A percentile compares a stretch with the other conserved stretches of the same genome.
Evolutionary conservation across 2,888 invertebrate species (phyloP).

Genomic region (Tanytarsus gracilentus): DNA sequence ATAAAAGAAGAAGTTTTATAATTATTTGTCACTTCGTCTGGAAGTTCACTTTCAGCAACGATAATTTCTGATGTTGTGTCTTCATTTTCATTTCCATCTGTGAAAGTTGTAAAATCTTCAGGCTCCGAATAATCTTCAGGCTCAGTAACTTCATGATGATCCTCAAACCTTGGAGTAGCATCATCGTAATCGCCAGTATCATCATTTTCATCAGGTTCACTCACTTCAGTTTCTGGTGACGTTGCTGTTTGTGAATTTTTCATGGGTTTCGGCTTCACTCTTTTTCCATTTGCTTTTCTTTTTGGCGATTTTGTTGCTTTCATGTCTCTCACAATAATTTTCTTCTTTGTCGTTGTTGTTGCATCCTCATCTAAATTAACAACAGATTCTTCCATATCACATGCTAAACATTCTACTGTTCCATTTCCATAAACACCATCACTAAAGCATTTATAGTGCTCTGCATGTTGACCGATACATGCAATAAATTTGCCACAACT

Average conservation of each 20-base stretch:
- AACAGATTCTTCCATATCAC: conserved; percentile 13
- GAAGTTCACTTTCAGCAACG: too few species aligned
- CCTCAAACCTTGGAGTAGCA: too few species aligned
- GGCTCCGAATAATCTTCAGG: too few species aligned
- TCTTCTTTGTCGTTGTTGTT: conserved; percentile 7
- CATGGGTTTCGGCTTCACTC: too few species aligned
- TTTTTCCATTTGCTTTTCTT: neutral
- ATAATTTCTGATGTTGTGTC: too few species aligned
- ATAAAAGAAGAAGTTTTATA: too few species aligned
- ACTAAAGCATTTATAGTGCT: conserved; percentile 21
- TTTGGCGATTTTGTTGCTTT: neutral
- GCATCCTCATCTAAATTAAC: neutral
- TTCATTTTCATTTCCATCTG: too few species aligned
- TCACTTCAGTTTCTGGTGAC: neutral
- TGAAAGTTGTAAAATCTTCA: too few species aligned
- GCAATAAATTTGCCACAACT: conserved; percentile 9
- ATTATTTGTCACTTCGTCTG: too few species aligned
- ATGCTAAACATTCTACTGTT: conserved; percentile 12
- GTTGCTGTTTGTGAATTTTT: neutral
- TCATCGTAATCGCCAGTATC: too few species aligned
- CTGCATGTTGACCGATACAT: conserved; percentile 8
- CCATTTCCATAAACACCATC: conserved; percentile 27
- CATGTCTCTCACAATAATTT: neutral
- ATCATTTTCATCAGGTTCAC: too few species aligned
- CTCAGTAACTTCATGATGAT: too few species aligned